Evolutionary conservation across 2,113 vertebrate genomes (phyloP).

Genomic region (Tretioscincus oriximinensis): DNA sequence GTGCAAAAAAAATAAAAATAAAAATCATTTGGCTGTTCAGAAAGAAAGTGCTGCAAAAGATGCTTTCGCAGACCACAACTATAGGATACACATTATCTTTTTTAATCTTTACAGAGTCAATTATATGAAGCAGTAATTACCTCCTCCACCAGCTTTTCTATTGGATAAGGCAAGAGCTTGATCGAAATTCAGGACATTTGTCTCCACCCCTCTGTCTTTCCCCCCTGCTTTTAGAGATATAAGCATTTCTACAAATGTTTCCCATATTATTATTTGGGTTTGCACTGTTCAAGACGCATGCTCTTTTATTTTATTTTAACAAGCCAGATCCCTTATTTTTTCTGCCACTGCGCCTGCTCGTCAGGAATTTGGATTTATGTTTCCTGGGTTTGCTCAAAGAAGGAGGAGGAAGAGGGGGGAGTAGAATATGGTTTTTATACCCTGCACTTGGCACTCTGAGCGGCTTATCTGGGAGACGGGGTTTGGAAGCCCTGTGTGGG

Average conservation of each 20-base stretch:
- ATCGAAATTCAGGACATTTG: conserved; percentile 31
- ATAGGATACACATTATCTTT: conserved; percentile 53
- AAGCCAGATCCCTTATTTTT: conserved; percentile 51
- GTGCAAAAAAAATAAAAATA: conserved; percentile 17
- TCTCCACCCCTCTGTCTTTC: background rate
- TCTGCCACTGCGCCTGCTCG: conserved; percentile 37
- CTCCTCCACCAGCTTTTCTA: conserved; percentile 45
- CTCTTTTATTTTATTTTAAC: conserved; percentile 30
- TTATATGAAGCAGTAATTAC: conserved; percentile 53
- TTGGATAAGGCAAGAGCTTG: conserved; percentile 36
- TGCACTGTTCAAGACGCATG: conserved; percentile 30
- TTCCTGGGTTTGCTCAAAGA: no score
- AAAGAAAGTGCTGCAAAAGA: conserved; percentile 62
- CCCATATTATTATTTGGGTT: conserved; percentile 46
- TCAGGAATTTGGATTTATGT: no score
- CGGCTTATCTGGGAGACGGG: no score
- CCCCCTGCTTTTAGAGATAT: conserved; percentile 48
- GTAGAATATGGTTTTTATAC: no score
- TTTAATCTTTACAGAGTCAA: conserved; percentile 59
- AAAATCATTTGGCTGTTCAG: conserved; percentile 69
- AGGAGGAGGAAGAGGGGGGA: no score
- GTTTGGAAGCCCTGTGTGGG: no score
- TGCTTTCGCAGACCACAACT: conserved; percentile 67
- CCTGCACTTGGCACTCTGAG: no score
- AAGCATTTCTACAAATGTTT: conserved; percentile 40